phyloP scores from a whole-genome alignment of 2,888 invertebrate genomes.

The Selenia dentaria region DNA sequence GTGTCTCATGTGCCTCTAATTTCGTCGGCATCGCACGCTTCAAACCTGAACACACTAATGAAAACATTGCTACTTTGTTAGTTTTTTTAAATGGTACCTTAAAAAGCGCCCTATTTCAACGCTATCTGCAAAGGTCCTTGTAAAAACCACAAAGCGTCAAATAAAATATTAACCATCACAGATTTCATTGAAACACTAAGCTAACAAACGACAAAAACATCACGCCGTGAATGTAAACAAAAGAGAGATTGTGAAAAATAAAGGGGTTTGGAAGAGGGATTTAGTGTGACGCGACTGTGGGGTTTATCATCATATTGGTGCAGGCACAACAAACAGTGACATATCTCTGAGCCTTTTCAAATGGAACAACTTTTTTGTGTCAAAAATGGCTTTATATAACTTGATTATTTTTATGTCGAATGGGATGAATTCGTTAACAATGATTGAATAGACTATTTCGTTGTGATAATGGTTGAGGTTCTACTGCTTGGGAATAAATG shows the following conservation, averaged over 20 bases:
- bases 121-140: background rate
- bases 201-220: slow-evolving; percentile 29
- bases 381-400: background rate
- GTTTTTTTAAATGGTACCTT: too few species aligned
- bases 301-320: slow-evolving; percentile 63
- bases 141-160: background rate
- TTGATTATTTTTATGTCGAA: too few species aligned
- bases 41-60: too few species aligned
- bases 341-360: background rate
- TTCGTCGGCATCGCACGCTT: too few species aligned
- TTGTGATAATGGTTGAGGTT: too few species aligned
- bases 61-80: too few species aligned
- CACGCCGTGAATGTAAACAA: slow-evolving; percentile 15
- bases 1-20: too few species aligned
- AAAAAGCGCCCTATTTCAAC: too few species aligned
- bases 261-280: slow-evolving; percentile 61
- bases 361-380: background rate
- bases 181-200: slow-evolving; percentile 38
- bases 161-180: slow-evolving; percentile 9
- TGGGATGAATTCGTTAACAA: too few species aligned
- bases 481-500: too few species aligned
- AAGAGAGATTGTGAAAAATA: slow-evolving; percentile 41
- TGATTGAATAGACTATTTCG: too few species aligned
- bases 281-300: slow-evolving; percentile 59
- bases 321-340: slow-evolving; percentile 39